Conservation (phyloP, 2,888 invertebrate species). For the Pristionchus entomophagus region DNA sequence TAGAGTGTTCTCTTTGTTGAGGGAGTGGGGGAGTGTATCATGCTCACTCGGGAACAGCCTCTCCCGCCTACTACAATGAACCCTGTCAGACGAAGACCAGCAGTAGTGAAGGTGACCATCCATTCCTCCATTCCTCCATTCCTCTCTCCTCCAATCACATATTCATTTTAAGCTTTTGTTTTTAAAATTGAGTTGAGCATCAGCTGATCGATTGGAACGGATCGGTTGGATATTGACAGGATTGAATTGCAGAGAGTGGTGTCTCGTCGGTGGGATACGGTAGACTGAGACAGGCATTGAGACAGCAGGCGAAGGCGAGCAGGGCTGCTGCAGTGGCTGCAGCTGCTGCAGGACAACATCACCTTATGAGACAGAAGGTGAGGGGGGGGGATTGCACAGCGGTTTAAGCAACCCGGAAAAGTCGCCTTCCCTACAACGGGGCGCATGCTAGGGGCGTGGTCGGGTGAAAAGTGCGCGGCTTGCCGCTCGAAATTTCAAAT, state of each 20-base stretch:
- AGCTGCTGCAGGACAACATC: not conserved
- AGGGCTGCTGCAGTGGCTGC: not conserved
- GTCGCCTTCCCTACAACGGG: no score
- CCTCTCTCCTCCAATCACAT: no score
- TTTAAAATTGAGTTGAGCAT: no score
- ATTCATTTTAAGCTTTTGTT: no score
- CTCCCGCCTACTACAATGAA: slow-evolving; percentile 40
- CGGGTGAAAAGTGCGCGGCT: no score
- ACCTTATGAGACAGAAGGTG: not conserved
- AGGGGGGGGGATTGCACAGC: no score
- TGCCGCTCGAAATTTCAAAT: no score
- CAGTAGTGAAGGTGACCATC: slow-evolving; percentile 18
- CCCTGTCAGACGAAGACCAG: slow-evolving; percentile 21
- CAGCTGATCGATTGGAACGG: no score
- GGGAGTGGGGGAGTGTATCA: not conserved
- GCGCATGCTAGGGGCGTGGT: no score
- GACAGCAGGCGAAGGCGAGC: slow-evolving; percentile 17
- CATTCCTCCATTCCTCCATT: no score
- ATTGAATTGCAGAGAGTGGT: slow-evolving; percentile 13
- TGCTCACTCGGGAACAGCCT: slow-evolving; percentile 4
- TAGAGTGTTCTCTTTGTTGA: no score
- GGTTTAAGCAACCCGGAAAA: no score
- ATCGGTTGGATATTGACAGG: not conserved
- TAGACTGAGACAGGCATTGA: slow-evolving; percentile 44
- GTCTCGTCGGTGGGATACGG: slow-evolving; percentile 40